Conservation (phyloP, 2,888 invertebrate species). For the Dolomedes plantarius region DNA sequence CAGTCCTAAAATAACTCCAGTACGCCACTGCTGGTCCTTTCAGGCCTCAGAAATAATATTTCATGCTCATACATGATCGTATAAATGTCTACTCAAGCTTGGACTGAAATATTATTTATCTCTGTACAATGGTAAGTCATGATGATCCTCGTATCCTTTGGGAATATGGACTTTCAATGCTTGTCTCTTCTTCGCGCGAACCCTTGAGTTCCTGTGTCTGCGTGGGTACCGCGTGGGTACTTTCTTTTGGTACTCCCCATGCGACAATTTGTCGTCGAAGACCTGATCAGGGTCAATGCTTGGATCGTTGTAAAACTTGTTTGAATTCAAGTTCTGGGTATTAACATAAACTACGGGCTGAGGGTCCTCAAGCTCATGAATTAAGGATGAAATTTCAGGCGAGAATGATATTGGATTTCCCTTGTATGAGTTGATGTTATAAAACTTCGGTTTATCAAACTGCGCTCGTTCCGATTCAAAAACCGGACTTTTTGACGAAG, state of each 20-base stretch:
- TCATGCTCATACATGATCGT: slow-evolving; percentile 6
- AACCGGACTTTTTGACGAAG: neutral
- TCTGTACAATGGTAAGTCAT: slow-evolving; percentile 37
- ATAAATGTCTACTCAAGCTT: neutral
- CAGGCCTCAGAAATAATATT: neutral
- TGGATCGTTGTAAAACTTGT: slow-evolving; percentile 23
- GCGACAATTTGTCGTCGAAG: slow-evolving; percentile 37
- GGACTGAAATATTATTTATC: slow-evolving; percentile 29
- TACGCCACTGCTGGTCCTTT: neutral
- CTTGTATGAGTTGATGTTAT: slow-evolving; percentile 23
- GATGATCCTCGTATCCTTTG: slow-evolving; percentile 38
- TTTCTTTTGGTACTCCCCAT: neutral
- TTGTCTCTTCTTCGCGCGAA: slow-evolving; percentile 13
- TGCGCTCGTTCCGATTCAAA: slow-evolving; percentile 12
- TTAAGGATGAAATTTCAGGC: neutral
- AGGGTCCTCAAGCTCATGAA: neutral
- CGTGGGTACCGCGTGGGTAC: slow-evolving; percentile 33
- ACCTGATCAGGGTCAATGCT: slow-evolving; percentile 6
- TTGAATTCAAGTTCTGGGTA: neutral
- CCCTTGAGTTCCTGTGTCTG: slow-evolving; percentile 19
- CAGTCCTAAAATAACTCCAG: neutral
- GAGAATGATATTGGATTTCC: neutral
- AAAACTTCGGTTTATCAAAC: slow-evolving; percentile 3
- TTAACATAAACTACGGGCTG: neutral
- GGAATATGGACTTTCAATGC: slow-evolving; percentile 43